A percentile compares a stretch with the other conserved stretches of the same genome.
phyloP scores from a whole-genome alignment of 1,140 invertebrate genomes.

The Drosophila murphyi region DNA sequence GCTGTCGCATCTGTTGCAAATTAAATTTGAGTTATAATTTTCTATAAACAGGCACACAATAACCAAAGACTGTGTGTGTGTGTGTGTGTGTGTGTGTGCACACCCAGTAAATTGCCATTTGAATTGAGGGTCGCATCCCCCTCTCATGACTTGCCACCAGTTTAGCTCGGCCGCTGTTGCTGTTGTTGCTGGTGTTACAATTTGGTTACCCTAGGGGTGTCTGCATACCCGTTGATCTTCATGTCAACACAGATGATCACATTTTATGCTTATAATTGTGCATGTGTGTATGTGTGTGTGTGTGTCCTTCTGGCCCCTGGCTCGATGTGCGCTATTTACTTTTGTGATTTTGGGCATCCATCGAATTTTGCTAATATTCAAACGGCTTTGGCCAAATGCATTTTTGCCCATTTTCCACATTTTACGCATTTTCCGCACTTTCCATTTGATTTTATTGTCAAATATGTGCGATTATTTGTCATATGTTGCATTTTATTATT shows the following conservation, averaged over 20 bases:
- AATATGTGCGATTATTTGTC: constrained; percentile 81
- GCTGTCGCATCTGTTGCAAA: constrained; percentile 84
- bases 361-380: constrained; percentile 40
- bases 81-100: constrained; percentile 40
- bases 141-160: constrained; percentile 26
- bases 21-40: constrained; percentile 84
- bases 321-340: constrained; percentile 63
- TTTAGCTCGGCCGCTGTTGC: constrained; percentile 10
- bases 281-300: constrained; percentile 11
- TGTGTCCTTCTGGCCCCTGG: constrained; percentile 16
- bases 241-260: constrained; percentile 84
- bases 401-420: constrained; percentile 23
- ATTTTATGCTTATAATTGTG: constrained; percentile 78
- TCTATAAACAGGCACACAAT: constrained; percentile 66
- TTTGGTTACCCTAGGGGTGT: constrained; percentile 62
- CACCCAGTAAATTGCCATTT: constrained; percentile 70
- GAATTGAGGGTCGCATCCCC: constrained; percentile 66
- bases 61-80: constrained; percentile 23
- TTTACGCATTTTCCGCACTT: constrained; percentile 59
- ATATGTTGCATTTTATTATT: constrained; percentile 81
- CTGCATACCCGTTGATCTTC: constrained; percentile 69
- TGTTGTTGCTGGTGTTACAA: constrained; percentile 73
- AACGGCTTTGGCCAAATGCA: constrained; percentile 30
- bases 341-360: constrained; percentile 63
- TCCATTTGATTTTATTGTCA: constrained; percentile 74